Evolutionary conservation across 2,797 vertebrate genomes (phyloP).

Genomic region (Benthosema pterotum): DNA sequence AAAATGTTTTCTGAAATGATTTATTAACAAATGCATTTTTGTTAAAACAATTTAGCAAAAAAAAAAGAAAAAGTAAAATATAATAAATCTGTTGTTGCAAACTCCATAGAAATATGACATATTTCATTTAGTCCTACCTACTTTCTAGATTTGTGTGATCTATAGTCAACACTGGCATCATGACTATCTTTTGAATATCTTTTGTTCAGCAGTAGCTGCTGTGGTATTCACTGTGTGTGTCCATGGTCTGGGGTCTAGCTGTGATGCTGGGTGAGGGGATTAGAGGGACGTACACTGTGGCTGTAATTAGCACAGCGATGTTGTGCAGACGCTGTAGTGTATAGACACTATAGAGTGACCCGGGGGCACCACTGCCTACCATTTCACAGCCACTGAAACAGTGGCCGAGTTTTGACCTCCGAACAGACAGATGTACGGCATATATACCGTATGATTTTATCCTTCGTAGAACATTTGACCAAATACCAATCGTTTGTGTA

Average conservation of each 20-base stretch:
- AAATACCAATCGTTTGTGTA: too few species aligned
- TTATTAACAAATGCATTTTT: neutral
- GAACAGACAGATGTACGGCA: constrained; percentile 11
- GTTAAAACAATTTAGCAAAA: neutral
- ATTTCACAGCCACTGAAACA: constrained; percentile 34
- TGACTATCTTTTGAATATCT: constrained; percentile 28
- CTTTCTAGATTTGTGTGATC: constrained; percentile 16
- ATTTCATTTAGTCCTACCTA: too few species aligned
- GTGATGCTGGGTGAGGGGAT: constrained; percentile 60
- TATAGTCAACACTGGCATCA: constrained; percentile 31
- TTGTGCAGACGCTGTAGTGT: constrained; percentile 53
- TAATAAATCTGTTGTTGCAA: neutral
- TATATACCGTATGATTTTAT: neutral
- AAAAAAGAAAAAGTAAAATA: too few species aligned
- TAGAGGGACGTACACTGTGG: constrained; percentile 54
- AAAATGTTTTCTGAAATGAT: neutral
- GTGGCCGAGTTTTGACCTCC: constrained; percentile 25
- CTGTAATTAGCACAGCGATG: constrained; percentile 65
- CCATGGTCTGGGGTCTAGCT: constrained; percentile 35
- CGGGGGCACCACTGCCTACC: constrained; percentile 27
- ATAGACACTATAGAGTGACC: constrained; percentile 55
- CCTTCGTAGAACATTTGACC: neutral
- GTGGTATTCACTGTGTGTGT: constrained; percentile 20
- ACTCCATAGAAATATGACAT: neutral
- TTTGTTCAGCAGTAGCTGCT: constrained; percentile 25